Conservation (phyloP, 1,140 invertebrate species). For the Hyles vespertilio region DNA sequence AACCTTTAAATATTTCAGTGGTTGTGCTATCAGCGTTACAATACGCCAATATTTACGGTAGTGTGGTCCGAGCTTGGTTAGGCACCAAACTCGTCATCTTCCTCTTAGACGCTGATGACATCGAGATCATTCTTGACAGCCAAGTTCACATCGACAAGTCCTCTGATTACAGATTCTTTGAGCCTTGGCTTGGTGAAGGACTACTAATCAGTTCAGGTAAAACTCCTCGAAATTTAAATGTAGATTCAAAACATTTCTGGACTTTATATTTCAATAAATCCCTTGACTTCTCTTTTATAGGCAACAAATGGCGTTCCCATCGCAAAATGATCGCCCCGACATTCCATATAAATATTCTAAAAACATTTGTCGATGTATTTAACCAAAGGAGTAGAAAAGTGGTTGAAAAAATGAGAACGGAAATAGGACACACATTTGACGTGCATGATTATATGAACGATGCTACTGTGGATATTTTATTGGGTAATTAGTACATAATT, state of each 20-base stretch:
- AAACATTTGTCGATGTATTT: constrained; percentile 91
- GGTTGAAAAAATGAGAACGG: constrained; percentile 79
- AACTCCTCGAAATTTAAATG: too few relatives aligned
- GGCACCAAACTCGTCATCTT: constrained; percentile 80
- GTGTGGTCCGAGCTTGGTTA: constrained; percentile 79
- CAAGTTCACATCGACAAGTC: constrained; percentile 89
- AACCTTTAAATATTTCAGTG: constrained; percentile 42
- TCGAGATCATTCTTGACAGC: constrained; percentile 83
- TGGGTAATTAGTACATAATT: constrained; percentile 78
- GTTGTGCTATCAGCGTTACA: constrained; percentile 63
- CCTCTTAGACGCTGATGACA: constrained; percentile 80
- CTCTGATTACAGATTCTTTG: constrained; percentile 87
- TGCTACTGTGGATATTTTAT: constrained; percentile 91
- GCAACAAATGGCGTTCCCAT: constrained; percentile 89
- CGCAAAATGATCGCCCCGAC: constrained; percentile 94
- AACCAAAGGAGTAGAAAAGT: constrained; percentile 87
- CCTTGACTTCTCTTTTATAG: constrained; percentile 34
- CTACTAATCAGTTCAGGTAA: constrained; percentile 85
- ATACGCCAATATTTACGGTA: constrained; percentile 75
- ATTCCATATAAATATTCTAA: constrained; percentile 94
- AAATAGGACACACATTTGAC: constrained; percentile 84
- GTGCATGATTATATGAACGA: constrained; percentile 91
- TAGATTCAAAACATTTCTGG: not conserved
- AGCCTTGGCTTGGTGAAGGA: constrained; percentile 93
- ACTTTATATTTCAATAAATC: not conserved